Base-by-base conservation (phyloP, 2,113 vertebrate genomes). In the Scomber japonicus region DNA sequence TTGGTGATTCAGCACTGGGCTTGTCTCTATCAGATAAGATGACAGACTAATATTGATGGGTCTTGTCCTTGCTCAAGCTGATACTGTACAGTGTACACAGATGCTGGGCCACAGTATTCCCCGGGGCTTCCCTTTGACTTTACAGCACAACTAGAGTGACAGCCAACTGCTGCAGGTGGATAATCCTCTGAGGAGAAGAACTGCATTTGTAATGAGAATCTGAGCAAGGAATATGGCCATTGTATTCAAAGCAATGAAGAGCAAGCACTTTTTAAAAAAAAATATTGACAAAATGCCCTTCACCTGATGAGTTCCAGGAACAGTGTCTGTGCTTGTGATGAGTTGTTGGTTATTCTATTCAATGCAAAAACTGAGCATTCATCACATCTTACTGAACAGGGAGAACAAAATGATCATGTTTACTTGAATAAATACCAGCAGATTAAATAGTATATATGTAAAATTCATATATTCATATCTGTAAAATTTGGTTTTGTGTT, bases 41-140 rank as follows among this genome's bases (percentile, higher is more conserved):
- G 91, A 89, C 80, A 91, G 90, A 88, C 72, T 79, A 65, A 90
- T 92, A 93, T 94, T 89, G 92, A 94, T 92, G 85, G 80, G 51
- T 81, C 80, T 59, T 83, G 90, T 92, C 91, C 89, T 92, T 91
- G 91, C 77, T 80, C n/a, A 17, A 27, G 81, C 80, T 86, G 81
- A 85, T 90, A 89, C 86, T 85, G 90, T 93, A 92, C 61, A 3
- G 51, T 70, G 61, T 68, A 80, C 78, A 82, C 60, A 72, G 80
- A 71, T 57, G 77, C 71, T 10, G 46, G 65, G 82, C 81, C 66
- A 46, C n/a, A 17, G 21, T 51, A 24, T 55, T 88, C 89, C 91
- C 89, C 65, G 3, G 72, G 83, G 81, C 50, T 71, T 81, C 77
- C 66, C 74, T 16, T 80, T 67, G 72, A 75, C 83, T 90, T 89